Conservation (phyloP, 2,113 vertebrate genomes). For the Megaleporinus macrocephalus region DNA sequence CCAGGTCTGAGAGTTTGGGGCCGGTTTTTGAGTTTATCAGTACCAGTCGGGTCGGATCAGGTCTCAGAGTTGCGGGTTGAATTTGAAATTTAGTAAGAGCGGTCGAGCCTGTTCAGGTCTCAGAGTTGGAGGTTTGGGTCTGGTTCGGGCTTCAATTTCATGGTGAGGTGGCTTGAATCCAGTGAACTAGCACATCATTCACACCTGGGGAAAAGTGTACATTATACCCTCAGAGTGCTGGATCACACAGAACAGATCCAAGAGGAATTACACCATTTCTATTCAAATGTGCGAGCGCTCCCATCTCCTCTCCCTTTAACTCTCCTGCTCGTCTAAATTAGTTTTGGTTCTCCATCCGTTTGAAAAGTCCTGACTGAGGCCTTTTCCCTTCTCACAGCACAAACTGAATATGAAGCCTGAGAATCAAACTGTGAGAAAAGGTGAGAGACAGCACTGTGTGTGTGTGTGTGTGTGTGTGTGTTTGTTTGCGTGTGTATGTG, state of each 20-base stretch:
- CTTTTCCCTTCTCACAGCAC: slow-evolving; percentile 1
- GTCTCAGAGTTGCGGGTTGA: no score
- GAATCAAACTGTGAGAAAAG: slow-evolving; percentile 21
- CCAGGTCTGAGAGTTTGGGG: no score
- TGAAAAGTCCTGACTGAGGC: slow-evolving; percentile 37
- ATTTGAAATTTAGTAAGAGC: no score
- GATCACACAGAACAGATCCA: not conserved
- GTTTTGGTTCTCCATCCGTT: slow-evolving; percentile 19
- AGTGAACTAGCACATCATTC: slow-evolving; percentile 41
- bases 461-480: not conserved
- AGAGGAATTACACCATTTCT: not conserved
- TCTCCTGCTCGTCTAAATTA: slow-evolving; percentile 32
- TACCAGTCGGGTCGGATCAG: no score
- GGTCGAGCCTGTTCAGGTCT: no score
- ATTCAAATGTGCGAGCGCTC: slow-evolving; percentile 22
- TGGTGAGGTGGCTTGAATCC: slow-evolving; percentile 12
- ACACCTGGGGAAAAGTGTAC: slow-evolving; percentile 29
- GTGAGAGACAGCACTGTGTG: not conserved
- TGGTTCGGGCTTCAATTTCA: not conserved
- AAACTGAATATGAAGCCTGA: slow-evolving; percentile 15
- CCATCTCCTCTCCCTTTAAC: slow-evolving; percentile 3
- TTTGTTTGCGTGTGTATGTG: no score
- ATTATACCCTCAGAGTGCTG: slow-evolving; percentile 27
- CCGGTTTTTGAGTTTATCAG: no score
- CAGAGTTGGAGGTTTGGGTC: no score